These are phyloP conservation scores for Zoanthus gigantus DNA, from an alignment of 92 coral and sea anemone genomes.

Conservation along the genomic window DNA sequence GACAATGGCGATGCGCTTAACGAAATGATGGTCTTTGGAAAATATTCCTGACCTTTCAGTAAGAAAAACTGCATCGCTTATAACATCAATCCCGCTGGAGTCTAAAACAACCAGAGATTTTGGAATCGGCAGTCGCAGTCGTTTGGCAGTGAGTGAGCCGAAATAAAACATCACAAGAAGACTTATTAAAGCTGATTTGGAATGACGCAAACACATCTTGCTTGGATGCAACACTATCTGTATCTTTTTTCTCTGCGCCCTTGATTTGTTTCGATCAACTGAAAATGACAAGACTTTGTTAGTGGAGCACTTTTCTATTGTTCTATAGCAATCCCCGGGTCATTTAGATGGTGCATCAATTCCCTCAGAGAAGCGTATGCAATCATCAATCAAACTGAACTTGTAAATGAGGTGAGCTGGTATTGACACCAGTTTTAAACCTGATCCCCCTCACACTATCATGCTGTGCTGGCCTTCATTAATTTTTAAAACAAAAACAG, in stretches of 20 bases:
- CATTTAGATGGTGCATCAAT: background rate
- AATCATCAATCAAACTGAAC: constrained; percentile 10
- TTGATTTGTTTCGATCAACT: constrained; percentile 21
- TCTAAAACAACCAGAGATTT: constrained; percentile 78
- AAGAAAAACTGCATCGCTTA: constrained; percentile 70
- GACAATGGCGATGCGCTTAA: constrained; percentile 94
- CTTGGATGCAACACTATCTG: background rate
- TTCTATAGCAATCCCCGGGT: constrained; percentile 1
- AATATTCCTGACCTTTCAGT: constrained; percentile 72
- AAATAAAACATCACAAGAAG: constrained; percentile 18
- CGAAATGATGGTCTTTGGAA: constrained; percentile 80
- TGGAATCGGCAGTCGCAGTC: constrained; percentile 77
- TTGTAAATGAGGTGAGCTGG: constrained; percentile 3
- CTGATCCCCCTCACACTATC: constrained; percentile 20
- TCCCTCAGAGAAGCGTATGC: background rate
- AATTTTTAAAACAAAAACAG: constrained; percentile 47
- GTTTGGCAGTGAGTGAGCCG: constrained; percentile 54
- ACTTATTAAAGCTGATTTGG: background rate
- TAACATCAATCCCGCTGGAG: constrained; percentile 79
- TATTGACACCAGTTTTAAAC: constrained; percentile 40
- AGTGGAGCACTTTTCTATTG: constrained; percentile 6
- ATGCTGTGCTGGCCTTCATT: constrained; percentile 36
- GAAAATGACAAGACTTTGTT: constrained; percentile 32
- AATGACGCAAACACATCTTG: constrained; percentile 31
- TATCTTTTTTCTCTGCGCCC: background rate